Evolutionary conservation across 1,140 invertebrate species (phyloP).

Genomic region (Leptopilina clavipes): DNA sequence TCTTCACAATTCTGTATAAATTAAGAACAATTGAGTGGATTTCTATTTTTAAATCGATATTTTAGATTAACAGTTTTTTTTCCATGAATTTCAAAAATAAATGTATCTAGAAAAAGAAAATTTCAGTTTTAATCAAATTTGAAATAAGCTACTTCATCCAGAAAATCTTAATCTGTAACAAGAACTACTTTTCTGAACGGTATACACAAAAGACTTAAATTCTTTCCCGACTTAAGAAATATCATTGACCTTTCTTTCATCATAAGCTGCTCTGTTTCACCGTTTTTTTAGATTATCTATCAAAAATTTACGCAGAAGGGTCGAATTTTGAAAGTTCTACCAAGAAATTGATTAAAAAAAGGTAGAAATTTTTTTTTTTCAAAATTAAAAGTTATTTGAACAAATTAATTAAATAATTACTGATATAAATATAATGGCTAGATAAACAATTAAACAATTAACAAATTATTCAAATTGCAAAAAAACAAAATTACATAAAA

Average conservation of each 20-base stretch:
- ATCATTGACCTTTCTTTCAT: conserved; percentile 3
- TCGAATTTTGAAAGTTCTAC: neutral
- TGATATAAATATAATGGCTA: too few relatives aligned
- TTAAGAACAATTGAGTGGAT: neutral
- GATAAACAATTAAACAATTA: too few relatives aligned
- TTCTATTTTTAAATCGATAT: neutral
- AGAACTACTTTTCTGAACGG: neutral
- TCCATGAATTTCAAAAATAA: neutral
- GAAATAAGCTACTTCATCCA: neutral
- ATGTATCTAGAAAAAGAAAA: neutral
- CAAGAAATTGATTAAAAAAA: too few relatives aligned
- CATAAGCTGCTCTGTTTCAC: neutral
- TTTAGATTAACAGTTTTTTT: neutral
- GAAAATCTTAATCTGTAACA: conserved; percentile 18
- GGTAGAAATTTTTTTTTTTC: too few relatives aligned
- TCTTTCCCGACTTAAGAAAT: neutral
- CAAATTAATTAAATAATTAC: too few relatives aligned
- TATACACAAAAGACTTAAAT: neutral
- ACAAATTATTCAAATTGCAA: too few relatives aligned
- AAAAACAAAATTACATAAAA: neutral
- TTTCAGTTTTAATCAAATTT: neutral
- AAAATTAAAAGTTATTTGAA: neutral
- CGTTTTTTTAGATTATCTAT: neutral
- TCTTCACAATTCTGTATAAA: neutral
- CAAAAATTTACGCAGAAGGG: neutral